Evolutionary conservation across 2,888 invertebrate species (phyloP), one percentile per base, ranked within the genome.

Genomic region (Ryuthela nishihirai): DNA sequence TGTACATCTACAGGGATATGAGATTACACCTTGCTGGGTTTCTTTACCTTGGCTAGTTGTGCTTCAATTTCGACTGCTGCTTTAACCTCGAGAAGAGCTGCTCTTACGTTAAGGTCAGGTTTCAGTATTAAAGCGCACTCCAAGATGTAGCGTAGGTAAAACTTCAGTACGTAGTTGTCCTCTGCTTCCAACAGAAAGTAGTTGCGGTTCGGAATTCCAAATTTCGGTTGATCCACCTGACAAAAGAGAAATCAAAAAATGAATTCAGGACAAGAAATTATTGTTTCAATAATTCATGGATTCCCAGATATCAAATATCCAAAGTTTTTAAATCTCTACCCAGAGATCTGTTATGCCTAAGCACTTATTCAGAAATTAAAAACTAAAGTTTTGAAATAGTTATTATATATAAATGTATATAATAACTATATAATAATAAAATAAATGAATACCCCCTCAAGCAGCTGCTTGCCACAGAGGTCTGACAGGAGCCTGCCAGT

Each of bases 1-100:
- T n/a, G n/a, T n/a, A n/a, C n/a, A n/a, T n/a, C n/a, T n/a, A n/a
- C n/a, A n/a, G n/a, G n/a, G n/a, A n/a, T n/a, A n/a, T n/a, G n/a
- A n/a, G n/a, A n/a, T n/a, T n/a, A n/a, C n/a, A n/a, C n/a, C n/a
- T n/a, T n/a, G n/a, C n/a, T n/a, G n/a, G n/a, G n/a, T n/a, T n/a
- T n/a, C n/a, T n/a, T 83, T 79, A 94, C 94, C 73, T 93, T 91
- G 26, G 94, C 94, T 53, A 97, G 79, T 67, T 82, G 79, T 64
- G 88, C 89, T 79, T 95, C 95, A 70, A 95, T 93, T 61, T 85
- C 79, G 18, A 95, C 76, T 0, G 93, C 88, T 45, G 87, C 84
- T 42, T 77, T 81, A 46, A 94, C 80, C 67, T 93, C 88, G 9
- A 74, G 74, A 65, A 80, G 75, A 12, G 21, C 35, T 5, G 20